Base-by-base conservation (phyloP, 2,888 invertebrate species). In the Rutpela maculata region DNA sequence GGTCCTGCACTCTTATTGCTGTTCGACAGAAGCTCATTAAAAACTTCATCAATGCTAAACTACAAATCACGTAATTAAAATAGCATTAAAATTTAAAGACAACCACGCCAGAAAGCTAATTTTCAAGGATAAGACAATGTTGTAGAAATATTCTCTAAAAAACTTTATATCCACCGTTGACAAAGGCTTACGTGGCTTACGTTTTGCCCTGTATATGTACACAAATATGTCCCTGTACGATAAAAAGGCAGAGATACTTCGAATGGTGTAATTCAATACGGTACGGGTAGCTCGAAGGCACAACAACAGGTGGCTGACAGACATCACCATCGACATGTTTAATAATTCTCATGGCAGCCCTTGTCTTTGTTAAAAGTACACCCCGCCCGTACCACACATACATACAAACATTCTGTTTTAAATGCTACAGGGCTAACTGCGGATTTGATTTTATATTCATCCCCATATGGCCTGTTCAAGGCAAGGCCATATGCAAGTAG, bases 251-350 rank as follows among this genome's bases (percentile, higher is more conserved):
- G n/a, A n/a, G 50, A 50, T 50, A n/a, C 15, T 43, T 50, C 50
- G n/a, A 65, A 43, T 31, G n/a, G 0, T 65, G 65, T 65, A 65
- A 65, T 22, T 11, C 18, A 65, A 65, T 65, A 65, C 43, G 10
- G 19, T 43, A 43, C 43, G 65, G 19, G 65, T 18, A 19, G 18
- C n/a, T 35, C 12, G 43, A 31, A 62, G 15, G 22, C n/a, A 22
- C 9, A 62, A 77, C 76, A 80, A 81, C 81, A 81, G 81, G 81
- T 81, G 81, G 81, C 66, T 62, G 74, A 74, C 81, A 80, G 76
- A 76, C 81, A 17, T 65, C 65, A 65, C 65, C 65, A 65, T 65
- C 43, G 65, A 65, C 65, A 43, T 43, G 43, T 65, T 65, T 65
- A 65, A 65, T 65, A 18, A 65, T 65, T 43, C 31, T 43, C 65